Evolutionary conservation across 2,113 vertebrate genomes (phyloP).

Genomic region (Oreochromis aureus): DNA sequence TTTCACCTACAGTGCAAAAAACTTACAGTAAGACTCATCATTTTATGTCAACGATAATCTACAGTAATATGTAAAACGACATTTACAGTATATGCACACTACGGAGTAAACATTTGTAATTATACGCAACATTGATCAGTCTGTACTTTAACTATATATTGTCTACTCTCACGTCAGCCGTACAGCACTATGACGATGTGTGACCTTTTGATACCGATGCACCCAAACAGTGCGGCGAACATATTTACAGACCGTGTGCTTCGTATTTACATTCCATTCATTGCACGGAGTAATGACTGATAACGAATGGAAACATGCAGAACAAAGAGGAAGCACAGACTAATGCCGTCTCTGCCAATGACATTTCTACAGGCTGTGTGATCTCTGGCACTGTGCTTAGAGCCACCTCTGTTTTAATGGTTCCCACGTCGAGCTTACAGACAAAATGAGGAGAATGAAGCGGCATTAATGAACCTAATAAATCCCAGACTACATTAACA

Average conservation of each 20-base stretch:
- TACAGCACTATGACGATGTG: neutral
- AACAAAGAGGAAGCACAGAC: neutral
- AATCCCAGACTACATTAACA: neutral
- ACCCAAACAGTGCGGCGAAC: slow-evolving; percentile 28
- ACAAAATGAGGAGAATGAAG: neutral
- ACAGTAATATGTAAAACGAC: slow-evolving; percentile 44
- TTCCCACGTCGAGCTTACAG: neutral
- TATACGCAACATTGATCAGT: slow-evolving; percentile 43
- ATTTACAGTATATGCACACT: slow-evolving; percentile 51
- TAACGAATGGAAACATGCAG: neutral
- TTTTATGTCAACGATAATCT: slow-evolving; percentile 37
- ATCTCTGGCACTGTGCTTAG: neutral
- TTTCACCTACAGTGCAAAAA: slow-evolving; percentile 28
- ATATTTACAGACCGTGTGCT: slow-evolving; percentile 45
- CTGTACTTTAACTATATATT: slow-evolving; percentile 16
- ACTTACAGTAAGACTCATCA: slow-evolving; percentile 34
- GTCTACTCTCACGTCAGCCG: slow-evolving; percentile 10
- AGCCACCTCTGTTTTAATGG: neutral
- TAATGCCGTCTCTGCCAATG: neutral
- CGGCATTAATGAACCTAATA: neutral
- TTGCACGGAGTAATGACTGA: neutral
- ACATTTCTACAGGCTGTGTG: neutral
- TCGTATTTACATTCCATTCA: slow-evolving; percentile 45
- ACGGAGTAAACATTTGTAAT: slow-evolving; percentile 22
- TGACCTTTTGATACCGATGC: slow-evolving; percentile 8